A percentile compares a stretch with the other conserved stretches of the same genome.
Conservation (phyloP, 2,797 vertebrate genomes). For the Tragopan temminckii region DNA sequence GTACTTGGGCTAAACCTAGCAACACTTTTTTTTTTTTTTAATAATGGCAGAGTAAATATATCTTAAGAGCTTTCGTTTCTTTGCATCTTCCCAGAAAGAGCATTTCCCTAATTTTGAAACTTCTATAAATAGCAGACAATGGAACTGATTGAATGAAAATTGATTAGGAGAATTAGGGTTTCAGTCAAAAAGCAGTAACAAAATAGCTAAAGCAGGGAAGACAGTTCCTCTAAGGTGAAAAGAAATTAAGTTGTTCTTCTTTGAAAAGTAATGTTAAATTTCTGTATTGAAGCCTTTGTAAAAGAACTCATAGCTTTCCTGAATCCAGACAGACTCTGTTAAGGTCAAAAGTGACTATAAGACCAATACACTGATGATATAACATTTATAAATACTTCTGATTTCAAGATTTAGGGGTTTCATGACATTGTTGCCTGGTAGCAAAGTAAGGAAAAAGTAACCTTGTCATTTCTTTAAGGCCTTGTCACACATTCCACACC, state of each 20-base stretch:
- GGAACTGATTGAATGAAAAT: neutral
- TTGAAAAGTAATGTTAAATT: constrained; percentile 6
- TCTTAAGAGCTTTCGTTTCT: neutral
- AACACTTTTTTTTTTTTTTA: neutral
- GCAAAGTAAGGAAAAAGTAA: neutral
- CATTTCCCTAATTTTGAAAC: neutral
- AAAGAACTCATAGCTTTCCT: neutral
- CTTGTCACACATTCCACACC: neutral
- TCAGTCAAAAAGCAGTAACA: neutral
- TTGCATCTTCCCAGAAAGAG: neutral
- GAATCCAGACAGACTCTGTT: neutral
- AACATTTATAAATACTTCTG: neutral
- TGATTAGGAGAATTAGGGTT: neutral
- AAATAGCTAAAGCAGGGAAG: neutral
- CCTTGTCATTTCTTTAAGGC: neutral
- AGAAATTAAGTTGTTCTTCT: neutral
- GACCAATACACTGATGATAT: neutral
- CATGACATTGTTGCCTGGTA: neutral
- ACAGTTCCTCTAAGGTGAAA: neutral
- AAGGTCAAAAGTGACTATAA: accelerated
- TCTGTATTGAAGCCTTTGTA: neutral
- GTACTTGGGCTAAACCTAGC: neutral
- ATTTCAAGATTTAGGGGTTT: neutral
- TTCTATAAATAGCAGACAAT: neutral
- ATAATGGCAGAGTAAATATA: neutral